These are phyloP conservation scores for Dermochelys coriacea DNA, from an alignment of 2,797 vertebrate genomes.

Conservation along the genomic window DNA sequence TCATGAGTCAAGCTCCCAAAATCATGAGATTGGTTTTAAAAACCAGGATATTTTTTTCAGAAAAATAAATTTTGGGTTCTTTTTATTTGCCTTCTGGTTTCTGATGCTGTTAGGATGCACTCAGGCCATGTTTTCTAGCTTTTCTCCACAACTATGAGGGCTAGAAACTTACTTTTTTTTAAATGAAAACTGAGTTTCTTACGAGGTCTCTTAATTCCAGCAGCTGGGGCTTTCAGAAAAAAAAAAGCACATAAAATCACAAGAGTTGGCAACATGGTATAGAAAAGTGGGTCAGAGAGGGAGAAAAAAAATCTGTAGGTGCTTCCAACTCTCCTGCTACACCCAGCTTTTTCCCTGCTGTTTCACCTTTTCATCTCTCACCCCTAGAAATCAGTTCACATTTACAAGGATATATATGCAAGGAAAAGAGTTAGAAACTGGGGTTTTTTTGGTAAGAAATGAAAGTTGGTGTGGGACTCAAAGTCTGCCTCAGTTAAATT, in stretches of 20 bases:
- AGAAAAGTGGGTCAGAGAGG: not conserved
- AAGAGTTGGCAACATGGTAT: not conserved
- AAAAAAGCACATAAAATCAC: not conserved
- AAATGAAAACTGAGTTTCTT: not conserved
- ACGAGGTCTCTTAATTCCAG: not conserved
- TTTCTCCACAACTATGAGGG: not conserved
- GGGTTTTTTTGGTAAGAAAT: not conserved
- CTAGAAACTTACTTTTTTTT: not conserved
- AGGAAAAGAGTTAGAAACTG: not conserved
- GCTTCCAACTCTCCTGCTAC: not conserved
- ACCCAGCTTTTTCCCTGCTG: not conserved
- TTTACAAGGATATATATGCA: not conserved
- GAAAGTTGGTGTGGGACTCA: not conserved
- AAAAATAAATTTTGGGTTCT: too few species aligned
- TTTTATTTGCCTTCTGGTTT: not conserved
- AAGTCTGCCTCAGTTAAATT: not conserved
- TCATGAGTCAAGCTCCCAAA: too few species aligned
- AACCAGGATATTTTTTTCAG: too few species aligned
- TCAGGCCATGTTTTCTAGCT: not conserved
- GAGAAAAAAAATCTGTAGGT: not conserved
- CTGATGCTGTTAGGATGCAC: not conserved
- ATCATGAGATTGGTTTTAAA: too few species aligned
- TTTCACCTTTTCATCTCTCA: not conserved
- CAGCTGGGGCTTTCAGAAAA: not conserved
- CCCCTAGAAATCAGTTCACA: not conserved